Conservation (phyloP, 2,113 vertebrate genomes). For the Carettochelys insculpta region DNA sequence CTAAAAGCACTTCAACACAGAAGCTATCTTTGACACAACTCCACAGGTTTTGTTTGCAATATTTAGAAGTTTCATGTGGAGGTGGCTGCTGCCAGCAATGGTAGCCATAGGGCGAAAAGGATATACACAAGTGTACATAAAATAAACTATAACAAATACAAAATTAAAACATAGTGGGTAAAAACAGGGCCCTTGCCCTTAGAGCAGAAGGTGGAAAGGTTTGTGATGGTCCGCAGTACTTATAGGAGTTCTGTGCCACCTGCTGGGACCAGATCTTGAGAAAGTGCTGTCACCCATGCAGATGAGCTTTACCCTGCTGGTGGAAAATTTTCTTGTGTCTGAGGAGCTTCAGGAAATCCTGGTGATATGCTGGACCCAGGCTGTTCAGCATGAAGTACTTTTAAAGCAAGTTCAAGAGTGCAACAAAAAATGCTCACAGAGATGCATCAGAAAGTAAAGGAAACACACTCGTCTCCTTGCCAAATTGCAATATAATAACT, state of each 20-base stretch:
- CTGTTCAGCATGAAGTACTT: not conserved
- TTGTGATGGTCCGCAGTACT: not conserved
- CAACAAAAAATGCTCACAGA: not conserved
- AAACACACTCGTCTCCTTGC: not conserved
- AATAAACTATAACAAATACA: no score
- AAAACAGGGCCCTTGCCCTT: not conserved
- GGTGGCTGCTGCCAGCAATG: no score
- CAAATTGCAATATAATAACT: not conserved
- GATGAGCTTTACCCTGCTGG: not conserved
- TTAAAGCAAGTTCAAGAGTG: constrained; percentile 6
- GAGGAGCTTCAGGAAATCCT: no score
- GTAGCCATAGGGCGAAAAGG: no score
- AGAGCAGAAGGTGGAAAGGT: not conserved
- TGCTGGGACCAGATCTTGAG: not conserved
- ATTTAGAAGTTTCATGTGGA: no score
- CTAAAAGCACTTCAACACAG: no score
- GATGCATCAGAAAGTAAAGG: not conserved
- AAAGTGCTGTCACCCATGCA: not conserved
- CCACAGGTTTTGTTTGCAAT: no score
- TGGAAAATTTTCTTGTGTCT: constrained; percentile 50
- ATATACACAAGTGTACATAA: no score
- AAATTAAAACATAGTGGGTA: no score
- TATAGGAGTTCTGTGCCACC: not conserved
- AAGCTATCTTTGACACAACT: no score
- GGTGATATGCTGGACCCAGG: constrained; percentile 38